Evolutionary conservation across 92 coral and sea anemone species (phyloP).

Genomic region (Scolanthus callimorphus): DNA sequence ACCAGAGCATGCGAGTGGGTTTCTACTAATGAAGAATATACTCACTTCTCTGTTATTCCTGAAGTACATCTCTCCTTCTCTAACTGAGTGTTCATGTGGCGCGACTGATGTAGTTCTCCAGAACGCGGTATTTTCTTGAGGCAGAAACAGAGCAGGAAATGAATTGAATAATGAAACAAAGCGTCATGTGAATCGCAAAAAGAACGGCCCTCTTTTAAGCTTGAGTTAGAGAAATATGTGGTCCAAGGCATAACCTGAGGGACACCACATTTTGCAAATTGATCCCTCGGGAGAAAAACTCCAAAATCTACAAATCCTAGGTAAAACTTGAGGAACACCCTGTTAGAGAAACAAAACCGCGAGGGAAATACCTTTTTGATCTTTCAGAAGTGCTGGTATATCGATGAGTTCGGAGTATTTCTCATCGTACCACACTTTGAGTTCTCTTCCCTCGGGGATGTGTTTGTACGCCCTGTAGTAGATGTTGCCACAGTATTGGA

Average conservation of each 20-base stretch:
- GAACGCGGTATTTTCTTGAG: background rate
- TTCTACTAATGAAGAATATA: no score
- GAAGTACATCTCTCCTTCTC: constrained; percentile 25
- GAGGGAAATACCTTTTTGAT: constrained; percentile 26
- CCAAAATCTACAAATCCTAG: no score
- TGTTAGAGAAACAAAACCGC: no score
- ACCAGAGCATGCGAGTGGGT: no score
- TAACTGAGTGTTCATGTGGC: background rate
- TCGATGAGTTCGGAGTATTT: constrained; percentile 91
- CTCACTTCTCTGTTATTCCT: constrained; percentile 8
- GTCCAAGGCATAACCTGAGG: no score
- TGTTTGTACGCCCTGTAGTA: constrained; percentile 87
- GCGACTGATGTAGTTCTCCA: constrained; percentile 15
- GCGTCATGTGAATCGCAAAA: no score
- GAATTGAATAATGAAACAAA: background rate
- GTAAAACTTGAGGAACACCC: no score
- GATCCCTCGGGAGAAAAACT: no score
- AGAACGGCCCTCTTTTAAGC: no score
- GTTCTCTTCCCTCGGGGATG: constrained; percentile 71
- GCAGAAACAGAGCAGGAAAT: background rate
- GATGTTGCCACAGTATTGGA: constrained; percentile 88
- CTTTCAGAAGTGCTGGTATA: constrained; percentile 72
- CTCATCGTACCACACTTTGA: constrained; percentile 94
- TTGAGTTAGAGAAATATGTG: no score
- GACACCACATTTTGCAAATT: no score